Percentiles rank a stretch among this genome's conserved stretches.
These are phyloP conservation scores for Macrosteles quadrilineatus DNA, from an alignment of 1,140 invertebrate species.

Conservation along the genomic window DNA sequence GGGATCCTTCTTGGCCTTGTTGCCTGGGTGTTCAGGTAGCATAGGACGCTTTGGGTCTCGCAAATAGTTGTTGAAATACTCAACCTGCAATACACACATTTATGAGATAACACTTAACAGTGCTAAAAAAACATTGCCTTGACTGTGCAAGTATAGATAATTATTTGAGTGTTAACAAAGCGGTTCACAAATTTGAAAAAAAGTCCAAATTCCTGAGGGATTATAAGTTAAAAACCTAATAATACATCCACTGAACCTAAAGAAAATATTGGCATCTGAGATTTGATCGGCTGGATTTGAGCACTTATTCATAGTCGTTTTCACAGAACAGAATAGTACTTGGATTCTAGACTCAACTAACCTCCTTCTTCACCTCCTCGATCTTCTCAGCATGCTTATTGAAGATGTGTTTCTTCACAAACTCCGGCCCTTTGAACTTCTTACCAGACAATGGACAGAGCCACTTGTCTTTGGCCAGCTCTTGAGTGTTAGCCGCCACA, in stretches of 20 bases:
- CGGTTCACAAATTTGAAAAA: no score
- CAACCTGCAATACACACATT: constrained; percentile 55
- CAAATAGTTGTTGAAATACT: constrained; percentile 98
- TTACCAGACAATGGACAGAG: constrained; percentile 97
- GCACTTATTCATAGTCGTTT: no score
- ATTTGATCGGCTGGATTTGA: no score
- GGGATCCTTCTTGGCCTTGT: constrained; percentile 51
- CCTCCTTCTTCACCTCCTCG: constrained; percentile 95
- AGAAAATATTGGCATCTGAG: no score
- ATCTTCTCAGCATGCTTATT: constrained; percentile 98
- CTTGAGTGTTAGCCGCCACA: constrained; percentile 90
- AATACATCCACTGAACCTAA: no score
- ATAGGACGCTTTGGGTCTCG: constrained; percentile 93
- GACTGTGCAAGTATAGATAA: background rate
- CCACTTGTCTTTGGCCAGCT: constrained; percentile 97
- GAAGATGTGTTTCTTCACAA: constrained; percentile 97
- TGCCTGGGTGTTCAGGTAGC: constrained; percentile 84
- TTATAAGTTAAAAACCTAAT: no score
- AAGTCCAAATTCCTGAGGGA: no score
- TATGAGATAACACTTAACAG: constrained; percentile 8
- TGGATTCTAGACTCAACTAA: no score
- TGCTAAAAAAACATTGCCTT: constrained; percentile 14
- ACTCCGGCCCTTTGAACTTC: constrained; percentile 99
- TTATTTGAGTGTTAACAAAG: background rate
- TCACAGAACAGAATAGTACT: no score